Conservation (phyloP, 1,140 invertebrate genomes). For the Brachionus plicatilis region DNA sequence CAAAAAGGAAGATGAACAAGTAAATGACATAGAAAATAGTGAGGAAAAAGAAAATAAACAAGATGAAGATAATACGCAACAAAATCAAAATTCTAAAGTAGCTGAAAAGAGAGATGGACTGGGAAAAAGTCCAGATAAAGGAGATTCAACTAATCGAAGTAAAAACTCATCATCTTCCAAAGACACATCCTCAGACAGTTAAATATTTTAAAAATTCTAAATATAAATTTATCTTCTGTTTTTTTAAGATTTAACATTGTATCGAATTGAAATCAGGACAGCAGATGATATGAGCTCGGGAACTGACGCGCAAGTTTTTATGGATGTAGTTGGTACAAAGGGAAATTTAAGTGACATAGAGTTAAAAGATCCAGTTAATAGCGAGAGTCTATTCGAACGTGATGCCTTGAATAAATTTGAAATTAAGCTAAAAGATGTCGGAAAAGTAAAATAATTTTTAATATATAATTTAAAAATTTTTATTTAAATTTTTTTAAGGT, state of each 20-base stretch:
- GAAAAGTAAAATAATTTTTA: background rate
- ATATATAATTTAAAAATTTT: no score
- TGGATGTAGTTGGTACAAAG: slow-evolving; percentile 50
- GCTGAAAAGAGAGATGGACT: background rate
- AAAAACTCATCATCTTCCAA: background rate
- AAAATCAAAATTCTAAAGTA: background rate
- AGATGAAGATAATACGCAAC: background rate
- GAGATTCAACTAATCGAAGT: background rate
- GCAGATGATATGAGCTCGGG: slow-evolving; percentile 42
- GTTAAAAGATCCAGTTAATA: slow-evolving; percentile 46
- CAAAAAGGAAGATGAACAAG: background rate
- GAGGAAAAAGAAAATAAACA: background rate
- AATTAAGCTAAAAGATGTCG: background rate
- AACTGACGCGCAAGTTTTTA: slow-evolving; percentile 56
- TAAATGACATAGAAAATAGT: background rate
- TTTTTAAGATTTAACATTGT: background rate
- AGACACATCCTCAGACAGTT: background rate
- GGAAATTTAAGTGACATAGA: slow-evolving; percentile 44
- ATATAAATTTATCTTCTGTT: background rate
- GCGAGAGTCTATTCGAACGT: slow-evolving; percentile 1
- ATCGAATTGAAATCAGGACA: background rate
- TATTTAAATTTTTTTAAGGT: background rate
- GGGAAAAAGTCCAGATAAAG: background rate
- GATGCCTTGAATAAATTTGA: slow-evolving; percentile 12
- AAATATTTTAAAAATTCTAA: background rate